Evolutionary conservation across 1,140 invertebrate species (phyloP), one percentile per base, ranked within the genome.

Genomic region (Cydia splendana): DNA sequence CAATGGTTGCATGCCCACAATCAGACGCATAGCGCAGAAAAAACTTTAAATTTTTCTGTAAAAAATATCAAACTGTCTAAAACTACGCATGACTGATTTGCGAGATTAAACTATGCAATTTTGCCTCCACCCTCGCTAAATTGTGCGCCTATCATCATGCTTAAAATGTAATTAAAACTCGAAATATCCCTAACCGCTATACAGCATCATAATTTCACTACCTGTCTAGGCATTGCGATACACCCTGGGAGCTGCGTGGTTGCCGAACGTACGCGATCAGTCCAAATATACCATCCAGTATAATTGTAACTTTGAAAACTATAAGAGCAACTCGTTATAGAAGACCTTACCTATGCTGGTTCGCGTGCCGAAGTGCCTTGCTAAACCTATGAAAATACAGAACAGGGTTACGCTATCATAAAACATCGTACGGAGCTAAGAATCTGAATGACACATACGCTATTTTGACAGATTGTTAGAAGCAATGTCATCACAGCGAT

Each of bases 401-500:
- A 7, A 6, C 20, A n/a, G 9, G 18, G 57, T 3, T 12, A 62
- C 2, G 51, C 45, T 48, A 57, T 57, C n/a, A 57, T 20, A 62
- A 62, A 62, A 62, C 7, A 62, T 62, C 20, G 57, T 62, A 62
- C 57, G 20, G 18, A 20, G 1, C 28, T 71, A 30, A 42, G 15
- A 18, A 42, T 34, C 7, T 34, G 2, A 71, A n/a, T 30, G 67
- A 71, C 67, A 9, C 28, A 18, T 30, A 42, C 67, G 67, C 28
- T 30, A 42, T 42, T 45, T 45, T 45, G 38, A 51, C 20, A 20
- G 45, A 51, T 28, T 48, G 24, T 45, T 45, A 38, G 34, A 20
- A 20, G 83, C 83, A 78, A 90, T 89, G 87, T 92, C 88, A 91
- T 92, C 89, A 91, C 82, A 78, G 82, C 88, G 91, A 91, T 91